These are phyloP conservation scores for Clistopyga incitator DNA, from an alignment of 2,888 invertebrate species.

Conservation along the genomic window DNA sequence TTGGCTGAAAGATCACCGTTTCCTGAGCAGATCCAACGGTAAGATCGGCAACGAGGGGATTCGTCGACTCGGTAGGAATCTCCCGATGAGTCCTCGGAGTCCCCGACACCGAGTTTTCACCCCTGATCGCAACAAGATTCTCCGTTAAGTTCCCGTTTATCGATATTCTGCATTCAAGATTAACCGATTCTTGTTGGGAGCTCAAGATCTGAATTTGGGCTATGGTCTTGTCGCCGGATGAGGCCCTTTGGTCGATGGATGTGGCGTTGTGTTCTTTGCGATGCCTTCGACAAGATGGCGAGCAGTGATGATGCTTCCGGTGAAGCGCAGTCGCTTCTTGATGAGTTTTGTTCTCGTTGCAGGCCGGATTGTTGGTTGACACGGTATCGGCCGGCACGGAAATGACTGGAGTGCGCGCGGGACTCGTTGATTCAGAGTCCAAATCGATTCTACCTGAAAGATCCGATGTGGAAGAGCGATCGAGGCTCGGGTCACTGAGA, in stretches of 20 bases:
- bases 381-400: neutral
- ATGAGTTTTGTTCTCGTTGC: neutral
- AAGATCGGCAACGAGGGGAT: constrained; percentile 4
- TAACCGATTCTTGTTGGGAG: neutral
- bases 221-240: constrained; percentile 1
- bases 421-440: constrained; percentile 35
- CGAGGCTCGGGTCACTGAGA: constrained; percentile 9
- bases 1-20: constrained; percentile 41
- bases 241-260: neutral
- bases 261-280: neutral
- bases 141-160: neutral
- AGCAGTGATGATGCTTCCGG: constrained; percentile 14
- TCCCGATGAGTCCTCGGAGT: neutral
- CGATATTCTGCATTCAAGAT: constrained; percentile 19
- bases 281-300: constrained; percentile 28
- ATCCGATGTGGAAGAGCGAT: constrained; percentile 29
- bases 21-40: constrained; percentile 13
- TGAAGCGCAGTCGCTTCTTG: constrained; percentile 20
- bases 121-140: neutral
- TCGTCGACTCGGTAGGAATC: constrained; percentile 15
- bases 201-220: neutral
- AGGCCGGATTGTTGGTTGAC: constrained; percentile 5
- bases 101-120: neutral
- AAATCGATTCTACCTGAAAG: constrained; percentile 20
- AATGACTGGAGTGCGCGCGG: constrained; percentile 4